Evolutionary conservation across 2,888 invertebrate genomes (phyloP), one percentile per base, ranked within the genome.

Genomic region (Drosophila flavopinicola): DNA sequence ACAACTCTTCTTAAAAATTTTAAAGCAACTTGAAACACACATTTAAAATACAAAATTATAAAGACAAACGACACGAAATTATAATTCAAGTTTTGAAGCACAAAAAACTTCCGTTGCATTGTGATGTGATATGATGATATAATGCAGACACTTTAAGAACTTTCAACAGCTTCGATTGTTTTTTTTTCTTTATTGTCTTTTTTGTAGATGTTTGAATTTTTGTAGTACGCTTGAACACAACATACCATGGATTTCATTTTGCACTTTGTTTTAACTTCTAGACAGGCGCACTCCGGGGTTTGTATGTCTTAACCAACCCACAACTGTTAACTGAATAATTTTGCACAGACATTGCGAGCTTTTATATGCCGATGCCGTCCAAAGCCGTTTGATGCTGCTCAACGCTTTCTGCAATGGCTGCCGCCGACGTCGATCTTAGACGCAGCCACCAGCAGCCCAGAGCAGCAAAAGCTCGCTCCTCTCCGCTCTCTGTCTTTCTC

Each of bases 191-290:
- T 44, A 27, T 20, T 37, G 33, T 20, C 13, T 30, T 48, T 57
- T 53, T 39, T 42, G 32, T 51, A 24, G 6, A 17, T 44, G 11
- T 11, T 57, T 63, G 11, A 7, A 13, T 51, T 59, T 57, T 27
- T 60, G 44, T 48, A 63, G 63, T 65, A 65, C 72, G 57, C 67
- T 67, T 32, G 25, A 71, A 68, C 80, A 90, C 90, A 87, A 91
- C 91, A 88, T 91, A 91, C 91, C 91, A 91, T 89, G 71, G 88
- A 90, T 85, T 90, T 91, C 91, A 91, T 91, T 87, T 88, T 87
- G 82, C 82, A 87, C 78, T 85, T 67, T 58, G 39, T 61, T 66
- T 68, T 47, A 66, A 71, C 69, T 70, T 63, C 64, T 63, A 66
- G 59, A 61, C 59, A 78, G 75, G 53, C 65, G 63, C 71, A 82